Base-by-base conservation (phyloP, 1,140 invertebrate species). In the Acromyrmex charruanus region DNA sequence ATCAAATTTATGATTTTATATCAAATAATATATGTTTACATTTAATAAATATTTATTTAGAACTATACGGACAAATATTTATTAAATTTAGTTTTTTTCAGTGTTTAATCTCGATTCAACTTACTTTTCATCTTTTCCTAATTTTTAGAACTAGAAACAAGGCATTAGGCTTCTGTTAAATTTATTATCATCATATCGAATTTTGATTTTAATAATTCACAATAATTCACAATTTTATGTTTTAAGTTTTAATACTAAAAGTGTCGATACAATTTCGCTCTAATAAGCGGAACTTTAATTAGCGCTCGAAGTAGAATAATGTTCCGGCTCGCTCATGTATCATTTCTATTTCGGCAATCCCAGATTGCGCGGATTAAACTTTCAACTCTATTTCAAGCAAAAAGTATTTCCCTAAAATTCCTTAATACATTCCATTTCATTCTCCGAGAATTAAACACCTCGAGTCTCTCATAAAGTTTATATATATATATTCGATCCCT, bases 291-390 rank as follows among this genome's bases (percentile, higher is more conserved):
- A n/a, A 61, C 74, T 77, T 61, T 35, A 61, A 21, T 28, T 58
- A 77, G 35, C 55, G 35, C 31, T 77, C 14, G 21, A 61, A 21
- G 31, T 75, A 21, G 12, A 61, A 28, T 77, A 61, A 77, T 25
- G 3, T 58, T 39, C 12, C n/a, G n/a, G 12, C 28, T 74, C 51
- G 28, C n/a, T 75, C 31, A 25, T 12, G n/a, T 55, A 75, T 75
- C 53, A 75, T 25, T 39, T 25, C 55, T 77, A 77, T 61, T 77
- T 77, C 55, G 21, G n/a, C n/a, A 58, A 39, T n/a, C 18, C 51
- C n/a, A 25, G 21, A 69, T 49, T 44, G 74, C 35, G 35, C 44
- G 44, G 7, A 59, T 59, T 39, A 77, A 77, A 77, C 55, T 61
- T 77, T 77, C 9, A 35, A 59, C 14, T 69, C n/a, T 25, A 39